Percentiles rank a stretch among this genome's conserved stretches.
Evolutionary conservation across 2,888 invertebrate genomes (phyloP).

Genomic region (Lithophane socia): DNA sequence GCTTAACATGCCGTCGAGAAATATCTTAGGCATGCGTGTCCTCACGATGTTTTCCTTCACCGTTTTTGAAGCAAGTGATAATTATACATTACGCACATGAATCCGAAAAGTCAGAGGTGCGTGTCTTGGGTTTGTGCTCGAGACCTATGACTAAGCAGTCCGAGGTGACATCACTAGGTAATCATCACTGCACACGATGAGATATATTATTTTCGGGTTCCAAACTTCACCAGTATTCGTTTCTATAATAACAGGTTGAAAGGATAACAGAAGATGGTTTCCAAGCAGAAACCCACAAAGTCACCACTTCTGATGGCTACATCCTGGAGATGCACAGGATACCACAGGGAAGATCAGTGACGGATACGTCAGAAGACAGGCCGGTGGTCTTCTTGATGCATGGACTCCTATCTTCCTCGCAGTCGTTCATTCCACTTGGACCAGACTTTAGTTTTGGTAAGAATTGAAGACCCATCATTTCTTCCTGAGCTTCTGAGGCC

Average conservation of each 20-base stretch:
- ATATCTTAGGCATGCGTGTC: too few species aligned
- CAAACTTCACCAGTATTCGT: background rate
- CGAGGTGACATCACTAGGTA: too few species aligned
- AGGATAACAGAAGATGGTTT: constrained; percentile 73
- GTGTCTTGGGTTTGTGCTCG: too few species aligned
- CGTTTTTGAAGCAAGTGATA: too few species aligned
- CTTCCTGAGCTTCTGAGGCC: background rate
- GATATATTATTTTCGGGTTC: too few species aligned
- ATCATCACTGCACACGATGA: too few species aligned
- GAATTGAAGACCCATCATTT: background rate
- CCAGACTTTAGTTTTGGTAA: constrained; percentile 75
- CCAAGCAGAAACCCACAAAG: constrained; percentile 73
- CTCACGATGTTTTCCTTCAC: too few species aligned
- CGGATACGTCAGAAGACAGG: constrained; percentile 48
- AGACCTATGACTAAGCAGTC: too few species aligned
- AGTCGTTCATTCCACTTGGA: constrained; percentile 69
- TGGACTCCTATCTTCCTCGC: constrained; percentile 73
- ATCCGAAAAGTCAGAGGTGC: too few species aligned
- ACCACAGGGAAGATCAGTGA: constrained; percentile 67
- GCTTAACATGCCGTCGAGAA: too few species aligned
- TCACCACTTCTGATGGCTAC: constrained; percentile 78
- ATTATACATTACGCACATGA: too few species aligned
- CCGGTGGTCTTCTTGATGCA: constrained; percentile 81
- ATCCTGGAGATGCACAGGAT: constrained; percentile 80
- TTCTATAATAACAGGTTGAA: constrained; percentile 65